phyloP scores from a whole-genome alignment of 1,140 invertebrate species.

The Gonioctena quinquepunctata region DNA sequence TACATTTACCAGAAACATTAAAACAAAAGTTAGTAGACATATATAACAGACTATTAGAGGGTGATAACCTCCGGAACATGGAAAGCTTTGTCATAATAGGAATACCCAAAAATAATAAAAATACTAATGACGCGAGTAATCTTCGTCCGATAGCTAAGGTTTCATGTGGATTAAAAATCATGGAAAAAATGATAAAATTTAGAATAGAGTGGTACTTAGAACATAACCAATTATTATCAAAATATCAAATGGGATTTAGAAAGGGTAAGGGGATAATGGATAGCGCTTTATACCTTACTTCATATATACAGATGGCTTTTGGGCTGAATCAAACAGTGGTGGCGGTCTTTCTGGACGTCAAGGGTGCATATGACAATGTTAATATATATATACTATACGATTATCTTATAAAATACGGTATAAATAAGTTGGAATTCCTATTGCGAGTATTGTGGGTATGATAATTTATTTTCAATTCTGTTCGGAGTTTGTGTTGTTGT shows the following conservation, averaged over 20 bases:
- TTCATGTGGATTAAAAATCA: not conserved
- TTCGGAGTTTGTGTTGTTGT: too few relatives aligned
- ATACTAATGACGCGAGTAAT: not conserved
- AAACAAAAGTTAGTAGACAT: not conserved
- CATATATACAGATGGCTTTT: constrained; percentile 1
- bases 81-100: not conserved
- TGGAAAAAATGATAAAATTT: constrained; percentile 7
- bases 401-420: not conserved
- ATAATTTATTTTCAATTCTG: too few relatives aligned
- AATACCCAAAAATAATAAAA: not conserved
- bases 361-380: constrained; percentile 18
- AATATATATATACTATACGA: constrained; percentile 1
- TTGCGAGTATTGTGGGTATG: too few relatives aligned
- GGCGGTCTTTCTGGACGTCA: constrained; percentile 8
- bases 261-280: constrained; percentile 10
- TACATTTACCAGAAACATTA: not conserved
- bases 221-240: not conserved
- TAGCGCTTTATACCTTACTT: not conserved
- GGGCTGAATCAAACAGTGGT: not conserved
- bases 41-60: not conserved
- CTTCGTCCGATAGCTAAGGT: not conserved
- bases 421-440: too few relatives aligned
- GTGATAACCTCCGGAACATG: not conserved
- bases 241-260: constrained; percentile 13
- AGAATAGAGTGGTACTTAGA: constrained; percentile 9